These are phyloP conservation scores for Aphaenogaster rudis DNA, from an alignment of 1,140 invertebrate species.

Conservation along the genomic window DNA sequence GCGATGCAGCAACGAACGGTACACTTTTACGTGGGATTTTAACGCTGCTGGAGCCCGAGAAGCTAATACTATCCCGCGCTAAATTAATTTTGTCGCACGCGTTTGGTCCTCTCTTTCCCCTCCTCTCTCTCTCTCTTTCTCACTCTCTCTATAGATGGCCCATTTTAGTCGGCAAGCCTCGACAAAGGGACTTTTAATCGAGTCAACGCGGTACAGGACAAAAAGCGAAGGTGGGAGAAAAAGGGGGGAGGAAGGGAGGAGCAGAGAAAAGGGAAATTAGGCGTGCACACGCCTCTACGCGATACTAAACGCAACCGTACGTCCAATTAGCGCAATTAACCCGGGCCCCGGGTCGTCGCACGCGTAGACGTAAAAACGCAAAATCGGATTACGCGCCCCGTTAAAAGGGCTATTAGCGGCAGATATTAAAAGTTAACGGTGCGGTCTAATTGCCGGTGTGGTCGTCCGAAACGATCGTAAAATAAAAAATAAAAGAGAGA, in stretches of 20 bases:
- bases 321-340: conserved; percentile 74
- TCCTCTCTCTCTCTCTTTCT: neutral
- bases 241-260: neutral
- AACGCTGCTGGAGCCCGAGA: conserved; percentile 6
- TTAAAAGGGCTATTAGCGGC: conserved; percentile 74
- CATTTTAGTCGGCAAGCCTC: conserved; percentile 43
- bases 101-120: neutral
- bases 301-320: conserved; percentile 62
- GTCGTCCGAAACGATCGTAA: neutral
- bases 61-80: conserved; percentile 47
- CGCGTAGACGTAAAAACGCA: conserved; percentile 65
- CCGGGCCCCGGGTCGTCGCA: neutral
- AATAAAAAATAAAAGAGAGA: neutral
- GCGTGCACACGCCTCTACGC: conserved; percentile 25
- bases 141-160: neutral
- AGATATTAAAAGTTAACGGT: conserved; percentile 76
- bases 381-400: conserved; percentile 74
- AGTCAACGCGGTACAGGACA: conserved; percentile 51
- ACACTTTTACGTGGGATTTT: conserved; percentile 36
- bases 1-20: neutral
- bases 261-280: conserved; percentile 60
- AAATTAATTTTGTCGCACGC: conserved; percentile 47
- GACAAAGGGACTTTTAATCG: conserved; percentile 72
- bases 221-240: conserved; percentile 43
- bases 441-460: conserved; percentile 66